phyloP scores from a whole-genome alignment of 1,140 invertebrate genomes.

The Caenorhabditis briggsae region DNA sequence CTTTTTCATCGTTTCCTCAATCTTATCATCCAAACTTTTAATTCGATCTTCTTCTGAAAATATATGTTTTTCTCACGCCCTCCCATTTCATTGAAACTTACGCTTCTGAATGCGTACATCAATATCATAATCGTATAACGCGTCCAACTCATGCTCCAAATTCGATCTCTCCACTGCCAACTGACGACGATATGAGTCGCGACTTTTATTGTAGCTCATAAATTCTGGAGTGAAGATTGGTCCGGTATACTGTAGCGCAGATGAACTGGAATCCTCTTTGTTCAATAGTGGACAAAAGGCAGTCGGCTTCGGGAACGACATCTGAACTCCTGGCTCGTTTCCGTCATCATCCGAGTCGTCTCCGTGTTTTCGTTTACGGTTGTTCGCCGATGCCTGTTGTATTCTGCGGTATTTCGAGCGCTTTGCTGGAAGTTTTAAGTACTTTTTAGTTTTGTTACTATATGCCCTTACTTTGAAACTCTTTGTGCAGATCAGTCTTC shows the following conservation, averaged over 20 bases:
- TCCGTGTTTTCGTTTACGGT: constrained; percentile 13
- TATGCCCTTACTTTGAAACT: not conserved
- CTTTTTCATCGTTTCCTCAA: constrained; percentile 45
- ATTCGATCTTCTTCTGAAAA: constrained; percentile 26
- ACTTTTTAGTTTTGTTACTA: not conserved
- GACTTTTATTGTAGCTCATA: constrained; percentile 40
- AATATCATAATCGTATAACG: constrained; percentile 5
- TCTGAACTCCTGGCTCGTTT: not conserved
- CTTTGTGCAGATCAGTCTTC: constrained; percentile 33
- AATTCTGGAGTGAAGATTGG: constrained; percentile 42
- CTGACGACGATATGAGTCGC: constrained; percentile 10
- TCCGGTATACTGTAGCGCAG: constrained; percentile 11
- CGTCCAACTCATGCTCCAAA: constrained; percentile 32
- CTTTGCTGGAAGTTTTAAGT: not conserved
- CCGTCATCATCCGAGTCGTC: not conserved
- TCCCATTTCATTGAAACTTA: not conserved
- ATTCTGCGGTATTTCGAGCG: not conserved
- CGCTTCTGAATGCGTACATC: constrained; percentile 27
- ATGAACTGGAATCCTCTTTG: too few species aligned
- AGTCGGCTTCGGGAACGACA: not conserved
- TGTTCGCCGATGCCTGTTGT: not conserved
- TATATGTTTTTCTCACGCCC: not conserved
- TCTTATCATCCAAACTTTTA: constrained; percentile 2
- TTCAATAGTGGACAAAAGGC: constrained; percentile 25
- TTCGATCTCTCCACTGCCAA: constrained; percentile 19